Percentiles rank a stretch among this genome's conserved stretches.
Conservation (phyloP, 1,140 invertebrate species). For the Cataglyphis hispanica region DNA sequence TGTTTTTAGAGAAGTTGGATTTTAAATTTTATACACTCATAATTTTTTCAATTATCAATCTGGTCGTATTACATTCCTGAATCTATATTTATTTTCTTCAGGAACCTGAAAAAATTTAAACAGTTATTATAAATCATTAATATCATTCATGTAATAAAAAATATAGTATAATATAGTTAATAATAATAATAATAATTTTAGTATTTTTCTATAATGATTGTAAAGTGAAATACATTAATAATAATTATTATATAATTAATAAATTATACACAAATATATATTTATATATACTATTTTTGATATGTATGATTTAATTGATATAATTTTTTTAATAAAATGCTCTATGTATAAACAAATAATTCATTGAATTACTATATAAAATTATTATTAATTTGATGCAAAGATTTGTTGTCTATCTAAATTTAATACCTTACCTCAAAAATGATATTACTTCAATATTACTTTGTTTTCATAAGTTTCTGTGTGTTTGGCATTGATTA, state of each 20-base stretch:
- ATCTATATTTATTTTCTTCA: slow-evolving; percentile 61
- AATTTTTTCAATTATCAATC: slow-evolving; percentile 60
- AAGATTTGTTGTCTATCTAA: no score
- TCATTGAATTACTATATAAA: slow-evolving; percentile 23
- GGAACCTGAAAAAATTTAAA: slow-evolving; percentile 65
- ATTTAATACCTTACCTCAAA: slow-evolving; percentile 62
- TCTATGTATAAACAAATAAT: neutral
- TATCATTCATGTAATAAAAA: slow-evolving; percentile 35
- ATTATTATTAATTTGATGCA: no score
- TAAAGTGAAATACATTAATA: neutral
- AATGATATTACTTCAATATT: slow-evolving; percentile 58
- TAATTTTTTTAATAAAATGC: neutral
- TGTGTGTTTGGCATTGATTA: slow-evolving; percentile 53
- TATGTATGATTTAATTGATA: slow-evolving; percentile 13
- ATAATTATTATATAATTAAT: slow-evolving; percentile 3
- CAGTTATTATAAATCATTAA: slow-evolving; percentile 19
- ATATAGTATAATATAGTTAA: slow-evolving; percentile 15
- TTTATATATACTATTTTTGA: slow-evolving; percentile 19
- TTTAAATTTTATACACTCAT: slow-evolving; percentile 39
- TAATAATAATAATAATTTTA: slow-evolving; percentile 3
- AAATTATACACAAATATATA: neutral
- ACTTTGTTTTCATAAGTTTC: slow-evolving; percentile 50
- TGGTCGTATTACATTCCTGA: slow-evolving; percentile 57
- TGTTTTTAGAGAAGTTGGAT: slow-evolving; percentile 13
- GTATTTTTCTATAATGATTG: neutral